Evolutionary conservation across 2,113 vertebrate genomes (phyloP).

Genomic region (Chrysochloris asiatica): DNA sequence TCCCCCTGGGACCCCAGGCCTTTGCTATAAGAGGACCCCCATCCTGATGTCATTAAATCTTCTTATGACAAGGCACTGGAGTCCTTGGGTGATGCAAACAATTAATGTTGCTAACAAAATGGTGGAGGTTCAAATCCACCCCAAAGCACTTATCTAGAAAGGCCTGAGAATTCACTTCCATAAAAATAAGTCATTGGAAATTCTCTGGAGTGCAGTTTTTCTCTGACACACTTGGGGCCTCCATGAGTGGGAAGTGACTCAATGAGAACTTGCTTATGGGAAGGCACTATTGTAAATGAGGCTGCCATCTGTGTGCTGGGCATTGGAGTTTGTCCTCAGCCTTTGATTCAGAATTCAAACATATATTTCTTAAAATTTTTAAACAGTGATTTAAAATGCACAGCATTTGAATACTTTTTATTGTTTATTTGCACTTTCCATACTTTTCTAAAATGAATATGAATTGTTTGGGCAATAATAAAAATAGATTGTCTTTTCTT

Average conservation of each 20-base stretch:
- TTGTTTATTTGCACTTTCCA: not conserved
- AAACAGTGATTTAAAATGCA: not conserved
- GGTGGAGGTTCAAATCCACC: not conserved
- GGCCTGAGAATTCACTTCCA: not conserved
- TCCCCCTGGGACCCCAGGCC: not conserved
- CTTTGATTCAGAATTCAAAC: slow-evolving; percentile 26
- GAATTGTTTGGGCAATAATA: too few species aligned
- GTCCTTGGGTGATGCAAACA: not conserved
- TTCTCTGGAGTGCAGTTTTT: not conserved
- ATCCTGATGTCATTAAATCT: not conserved
- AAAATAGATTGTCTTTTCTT: too few species aligned
- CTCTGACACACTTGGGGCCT: not conserved
- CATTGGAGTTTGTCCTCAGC: not conserved
- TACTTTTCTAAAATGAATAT: not conserved
- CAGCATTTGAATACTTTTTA: not conserved
- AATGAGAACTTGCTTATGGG: not conserved
- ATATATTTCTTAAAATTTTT: not conserved
- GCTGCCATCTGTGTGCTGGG: not conserved
- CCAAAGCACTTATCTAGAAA: not conserved
- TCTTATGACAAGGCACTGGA: not conserved
- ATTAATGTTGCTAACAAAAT: not conserved
- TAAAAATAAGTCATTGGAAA: not conserved
- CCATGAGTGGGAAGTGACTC: not conserved
- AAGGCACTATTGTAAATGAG: not conserved
- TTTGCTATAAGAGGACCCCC: too few species aligned